Evolutionary conservation across 2,797 vertebrate genomes (phyloP).

Genomic region (Halcyon chelicuti): DNA sequence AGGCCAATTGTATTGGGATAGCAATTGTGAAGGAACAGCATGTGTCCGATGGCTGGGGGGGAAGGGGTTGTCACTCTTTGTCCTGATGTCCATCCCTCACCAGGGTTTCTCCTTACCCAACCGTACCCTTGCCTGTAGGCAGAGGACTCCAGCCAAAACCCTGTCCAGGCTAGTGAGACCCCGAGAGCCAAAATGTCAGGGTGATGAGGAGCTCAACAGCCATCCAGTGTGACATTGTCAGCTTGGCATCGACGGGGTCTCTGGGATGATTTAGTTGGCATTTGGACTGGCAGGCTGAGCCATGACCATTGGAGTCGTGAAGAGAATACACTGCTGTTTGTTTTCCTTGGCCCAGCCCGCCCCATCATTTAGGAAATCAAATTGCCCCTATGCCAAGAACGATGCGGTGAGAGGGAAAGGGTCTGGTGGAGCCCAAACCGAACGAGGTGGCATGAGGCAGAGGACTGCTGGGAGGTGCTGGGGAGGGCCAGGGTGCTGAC

Average conservation of each 20-base stretch:
- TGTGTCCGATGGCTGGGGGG: neutral
- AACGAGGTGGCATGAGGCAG: neutral
- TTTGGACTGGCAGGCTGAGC: slow-evolving; percentile 57
- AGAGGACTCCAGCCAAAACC: neutral
- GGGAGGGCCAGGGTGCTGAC: neutral
- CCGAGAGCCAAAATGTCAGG: neutral
- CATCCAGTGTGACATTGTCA: neutral
- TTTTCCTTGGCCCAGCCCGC: slow-evolving; percentile 59
- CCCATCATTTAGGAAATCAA: slow-evolving; percentile 64
- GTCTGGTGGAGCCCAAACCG: neutral
- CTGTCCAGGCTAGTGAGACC: neutral
- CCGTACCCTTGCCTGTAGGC: neutral
- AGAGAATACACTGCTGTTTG: slow-evolving; percentile 48
- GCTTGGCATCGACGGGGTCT: neutral
- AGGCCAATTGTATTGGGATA: neutral
- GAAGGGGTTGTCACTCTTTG: neutral
- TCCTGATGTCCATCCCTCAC: neutral
- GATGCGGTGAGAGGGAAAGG: neutral
- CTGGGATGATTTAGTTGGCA: slow-evolving; percentile 24
- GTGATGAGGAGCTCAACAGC: neutral
- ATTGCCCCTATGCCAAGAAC: neutral
- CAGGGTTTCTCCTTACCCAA: neutral
- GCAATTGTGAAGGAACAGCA: slow-evolving; percentile 43
- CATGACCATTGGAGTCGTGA: neutral
- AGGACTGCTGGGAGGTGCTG: neutral